These are phyloP conservation scores for Melanotaenia pygmaea DNA, from an alignment of 2,797 vertebrate species.

Conservation along the genomic window DNA sequence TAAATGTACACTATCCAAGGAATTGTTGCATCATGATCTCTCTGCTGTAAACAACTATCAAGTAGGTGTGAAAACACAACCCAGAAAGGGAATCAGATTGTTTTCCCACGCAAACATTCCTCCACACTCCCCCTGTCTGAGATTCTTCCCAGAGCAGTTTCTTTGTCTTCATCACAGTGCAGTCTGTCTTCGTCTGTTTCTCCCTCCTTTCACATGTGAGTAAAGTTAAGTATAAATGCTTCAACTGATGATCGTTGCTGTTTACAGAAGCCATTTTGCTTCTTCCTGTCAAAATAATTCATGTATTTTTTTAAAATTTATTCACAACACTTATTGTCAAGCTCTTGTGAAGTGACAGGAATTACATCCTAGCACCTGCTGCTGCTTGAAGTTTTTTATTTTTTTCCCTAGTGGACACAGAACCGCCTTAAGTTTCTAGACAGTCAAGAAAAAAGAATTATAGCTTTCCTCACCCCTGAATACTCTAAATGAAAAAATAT, in stretches of 20 bases:
- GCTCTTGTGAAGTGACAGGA: conserved; percentile 11
- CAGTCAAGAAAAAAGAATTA: conserved; percentile 25
- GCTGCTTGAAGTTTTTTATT: conserved; percentile 18
- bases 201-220: conserved; percentile 17
- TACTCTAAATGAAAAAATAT: conserved; percentile 27
- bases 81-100: conserved; percentile 55
- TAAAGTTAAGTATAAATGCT: conserved; percentile 41
- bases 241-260: conserved; percentile 45
- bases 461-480: not conserved
- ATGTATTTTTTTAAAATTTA: conserved; percentile 18
- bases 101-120: conserved; percentile 75
- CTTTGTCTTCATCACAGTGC: conserved; percentile 62
- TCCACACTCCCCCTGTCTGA: conserved; percentile 61
- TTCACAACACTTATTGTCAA: conserved; percentile 20
- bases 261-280: conserved; percentile 40
- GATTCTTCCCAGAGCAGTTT: conserved; percentile 55
- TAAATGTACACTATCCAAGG: conserved; percentile 11
- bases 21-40: conserved; percentile 30
- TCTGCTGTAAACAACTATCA: conserved; percentile 65
- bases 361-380: conserved; percentile 77
- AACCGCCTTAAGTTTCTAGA: conserved; percentile 26
- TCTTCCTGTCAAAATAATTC: conserved; percentile 31
- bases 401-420: conserved; percentile 43
- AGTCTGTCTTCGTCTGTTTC: conserved; percentile 42
- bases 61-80: conserved; percentile 63